Base-by-base conservation (phyloP, 1,140 invertebrate species). In the Thaumatotibia leucotreta region DNA sequence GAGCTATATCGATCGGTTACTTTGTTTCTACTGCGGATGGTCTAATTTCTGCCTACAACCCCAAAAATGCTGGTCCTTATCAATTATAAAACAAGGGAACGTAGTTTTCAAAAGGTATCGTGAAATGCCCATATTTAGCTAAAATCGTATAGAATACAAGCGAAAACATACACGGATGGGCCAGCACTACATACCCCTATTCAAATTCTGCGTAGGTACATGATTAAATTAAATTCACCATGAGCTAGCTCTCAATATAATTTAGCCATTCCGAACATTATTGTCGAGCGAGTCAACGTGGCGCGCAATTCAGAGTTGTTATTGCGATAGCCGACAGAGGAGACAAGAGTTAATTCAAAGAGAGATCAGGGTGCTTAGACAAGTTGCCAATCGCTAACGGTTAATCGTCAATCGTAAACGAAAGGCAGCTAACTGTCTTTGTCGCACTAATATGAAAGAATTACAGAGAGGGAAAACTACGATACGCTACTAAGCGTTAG, bases 141-240 rank as follows among this genome's bases (percentile, higher is more conserved):
- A 17, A 39, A 39, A 2, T 2, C 14, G 6, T 8, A 6, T 2
- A 29, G 2, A 29, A 29, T 6, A 6, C 27, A 20, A 20, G 39
- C n/a, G 17, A 45, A n/a, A 20, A 45, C 9, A 8, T 20, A 45
- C 5, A 45, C 32, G 1, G 9, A 45, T 14, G 35, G n/a, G 14
- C 35, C 35, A 0, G 35, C 35, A 39, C 35, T 39, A 14, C 35
- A 39, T 39, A 39, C n/a, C 35, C 14, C 35, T 6, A 20, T 45
- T 20, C 14, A n/a, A 45, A 45, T 45, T 45, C 39, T n/a, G 39
- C 39, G 39, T 45, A 20, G 39, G 52, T 20, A 58, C 52, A 58
- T 58, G 52, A 20, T 58, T 58, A 58, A 58, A 58, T 58, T 17
- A 58, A 27, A 58, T 58, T n/a, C 23, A 24, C 23, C 24, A 58